Evolutionary conservation across 2,888 invertebrate species (phyloP), one percentile per base, ranked within the genome.

Genomic region (Tenthredo mesomela): DNA sequence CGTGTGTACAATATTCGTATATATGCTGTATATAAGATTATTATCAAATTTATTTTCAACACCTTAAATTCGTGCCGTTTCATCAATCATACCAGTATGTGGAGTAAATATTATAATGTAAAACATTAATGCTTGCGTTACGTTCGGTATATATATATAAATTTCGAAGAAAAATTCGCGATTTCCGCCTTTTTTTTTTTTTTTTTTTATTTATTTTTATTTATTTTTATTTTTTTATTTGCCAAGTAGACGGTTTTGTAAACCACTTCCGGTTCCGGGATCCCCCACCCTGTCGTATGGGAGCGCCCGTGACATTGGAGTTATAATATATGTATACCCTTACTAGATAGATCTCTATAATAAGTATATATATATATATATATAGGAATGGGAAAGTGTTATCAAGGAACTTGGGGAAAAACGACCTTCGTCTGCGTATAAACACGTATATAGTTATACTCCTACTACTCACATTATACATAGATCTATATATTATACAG

Each of bases 291-390:
- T n/a, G 50, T 58, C 58, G 21, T 18, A 18, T 54, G 25, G 37
- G 29, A 29, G 37, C 50, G 78, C 61, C 80, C 80, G 80, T 80
- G 80, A 80, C 80, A 80, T 80, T 80, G 80, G 61, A 80, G 40
- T 61, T 9, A 61, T 37, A 61, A 61, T 37, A 70, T 37, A 70
- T 70, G 33, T 47, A 75, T 75, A 75, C n/a, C 40, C n/a, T 77
- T 15, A 54, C 70, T 43, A 73, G 73, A n/a, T 43, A 73, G 73
- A n/a, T 70, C 47, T 47, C 37, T 40, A 25, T 61, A 61, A 40
- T 71, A 37, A 71, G 43, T 73, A 29, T 40, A 40, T 7, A 1
- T 29, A 29, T 29, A 43, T 73, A 29, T 40, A 40, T 7, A 1
- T 29, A 29, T 29, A 43, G 73, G 73, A 73, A 73, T 73, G 73